Evolutionary conservation across 2,113 vertebrate species (phyloP), one percentile per base, ranked within the genome.

Genomic region (Eublepharis macularius): DNA sequence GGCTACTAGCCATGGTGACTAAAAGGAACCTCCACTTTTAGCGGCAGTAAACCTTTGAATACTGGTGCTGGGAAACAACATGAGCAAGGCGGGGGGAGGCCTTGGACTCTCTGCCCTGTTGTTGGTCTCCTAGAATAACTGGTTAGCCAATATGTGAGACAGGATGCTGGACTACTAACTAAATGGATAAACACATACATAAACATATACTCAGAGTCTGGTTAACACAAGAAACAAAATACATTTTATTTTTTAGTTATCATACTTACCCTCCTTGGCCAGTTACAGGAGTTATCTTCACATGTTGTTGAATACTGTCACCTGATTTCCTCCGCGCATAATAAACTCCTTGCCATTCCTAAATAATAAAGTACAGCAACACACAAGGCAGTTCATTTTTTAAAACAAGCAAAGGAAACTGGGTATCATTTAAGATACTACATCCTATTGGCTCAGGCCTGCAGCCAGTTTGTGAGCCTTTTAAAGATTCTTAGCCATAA

Each of bases 311-410:
- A 63, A 99, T 96, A 84, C 93, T 98, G 95, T 99, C 98, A 76
- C 98, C 98, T 0, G 98, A 97, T 95, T 99, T 99, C 95, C 97
- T 97, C 85, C 96, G 96, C 91, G 97, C 97, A 0, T 97, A 98
- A 95, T 97, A 99, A 93, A 98, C 96, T 6, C 98, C 98, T 95
- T 98, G 98, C 98, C 98, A 99, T 83, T 99, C 98, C 98, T 99
- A 88, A 87, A 89, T 6, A 80, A 76, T 4, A 79, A 36, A 91
- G 17, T 69, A 88, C 92, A 66, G 87, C 34, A 90, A 54, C 49
- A 49, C 79, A 91, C 82, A 75, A 81, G 45, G 66, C 66, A 81
- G 76, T 65, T 68, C 6, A 4, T 63, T 63, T 79, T 41, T 47
- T 45, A 21, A 65, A 72, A 36, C 21, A 49, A 51, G 36, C 12